A percentile compares a stretch with the other conserved stretches of the same genome.
Evolutionary conservation across 1,140 invertebrate genomes (phyloP).

Genomic region (Drosophila kikkawai): DNA sequence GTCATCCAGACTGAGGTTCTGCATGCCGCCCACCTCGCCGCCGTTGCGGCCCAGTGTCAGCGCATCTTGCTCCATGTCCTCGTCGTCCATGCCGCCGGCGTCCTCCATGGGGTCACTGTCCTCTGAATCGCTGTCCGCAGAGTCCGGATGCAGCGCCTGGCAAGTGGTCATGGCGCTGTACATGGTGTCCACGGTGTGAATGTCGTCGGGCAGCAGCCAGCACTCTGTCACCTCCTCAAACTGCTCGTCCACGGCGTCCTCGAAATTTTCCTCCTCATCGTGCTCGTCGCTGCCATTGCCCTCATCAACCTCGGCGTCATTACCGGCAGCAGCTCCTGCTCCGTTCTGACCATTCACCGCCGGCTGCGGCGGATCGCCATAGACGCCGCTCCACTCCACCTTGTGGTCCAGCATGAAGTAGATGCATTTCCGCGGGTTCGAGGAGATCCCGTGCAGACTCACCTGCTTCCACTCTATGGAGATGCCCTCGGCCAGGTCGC

Average conservation of each 20-base stretch:
- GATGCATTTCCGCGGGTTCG: constrained; percentile 77
- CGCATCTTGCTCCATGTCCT: constrained; percentile 68
- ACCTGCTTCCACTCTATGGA: constrained; percentile 81
- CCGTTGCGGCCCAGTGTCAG: constrained; percentile 63
- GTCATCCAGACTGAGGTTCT: constrained; percentile 75
- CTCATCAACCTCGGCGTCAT: constrained; percentile 55
- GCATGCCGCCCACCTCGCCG: constrained; percentile 63
- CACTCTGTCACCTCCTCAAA: constrained; percentile 76
- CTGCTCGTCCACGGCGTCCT: constrained; percentile 70
- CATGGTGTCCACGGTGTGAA: constrained; percentile 76
- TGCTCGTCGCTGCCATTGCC: constrained; percentile 69
- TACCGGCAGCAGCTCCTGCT: constrained; percentile 10
- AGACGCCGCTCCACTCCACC: constrained; percentile 75
- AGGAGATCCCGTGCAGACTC: constrained; percentile 76
- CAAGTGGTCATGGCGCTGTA: constrained; percentile 80
- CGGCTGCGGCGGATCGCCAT: constrained; percentile 46
- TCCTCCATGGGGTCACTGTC: constrained; percentile 76
- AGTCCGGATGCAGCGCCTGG: constrained; percentile 80
- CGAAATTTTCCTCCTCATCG: constrained; percentile 69
- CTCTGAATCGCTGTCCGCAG: constrained; percentile 78
- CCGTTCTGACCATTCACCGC: constrained; percentile 58
- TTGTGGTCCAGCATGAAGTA: constrained; percentile 83
- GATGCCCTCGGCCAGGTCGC: constrained; percentile 65
- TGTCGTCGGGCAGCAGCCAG: constrained; percentile 76
- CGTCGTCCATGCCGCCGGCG: constrained; percentile 65